Conservation (phyloP, 1,140 invertebrate genomes). For the Rhagoletis zephyria region DNA sequence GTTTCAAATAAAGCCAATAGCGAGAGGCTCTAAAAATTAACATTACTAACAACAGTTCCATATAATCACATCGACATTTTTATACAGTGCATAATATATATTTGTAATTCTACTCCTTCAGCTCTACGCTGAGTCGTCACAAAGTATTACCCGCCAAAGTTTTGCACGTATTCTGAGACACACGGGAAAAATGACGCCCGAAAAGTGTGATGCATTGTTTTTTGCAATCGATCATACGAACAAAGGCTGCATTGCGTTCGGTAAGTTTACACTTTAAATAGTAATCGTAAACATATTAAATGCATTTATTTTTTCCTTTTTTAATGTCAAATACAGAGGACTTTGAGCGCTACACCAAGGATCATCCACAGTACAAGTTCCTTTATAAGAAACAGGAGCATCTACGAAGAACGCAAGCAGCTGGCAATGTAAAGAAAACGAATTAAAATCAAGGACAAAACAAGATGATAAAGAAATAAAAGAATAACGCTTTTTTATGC, state of each 20-base stretch:
- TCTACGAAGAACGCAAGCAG: constrained; percentile 46
- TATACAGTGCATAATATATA: not conserved
- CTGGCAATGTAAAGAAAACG: constrained; percentile 5
- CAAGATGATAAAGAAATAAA: not conserved
- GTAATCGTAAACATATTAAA: not conserved
- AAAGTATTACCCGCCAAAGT: constrained; percentile 63
- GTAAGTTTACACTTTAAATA: constrained; percentile 57
- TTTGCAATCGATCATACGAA: constrained; percentile 64
- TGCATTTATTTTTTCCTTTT: not conserved
- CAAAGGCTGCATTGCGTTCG: constrained; percentile 65
- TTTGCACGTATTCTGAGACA: constrained; percentile 65
- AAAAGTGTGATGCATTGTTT: constrained; percentile 65
- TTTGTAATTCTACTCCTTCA: constrained; percentile 44
- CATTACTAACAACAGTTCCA: too few species aligned
- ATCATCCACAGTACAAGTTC: constrained; percentile 53
- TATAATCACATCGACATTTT: too few species aligned
- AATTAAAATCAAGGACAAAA: not conserved
- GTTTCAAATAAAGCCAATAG: too few species aligned
- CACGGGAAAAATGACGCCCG: constrained; percentile 63
- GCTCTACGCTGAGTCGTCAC: constrained; percentile 65
- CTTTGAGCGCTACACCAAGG: constrained; percentile 51
- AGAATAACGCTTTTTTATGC: constrained; percentile 18
- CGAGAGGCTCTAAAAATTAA: too few species aligned
- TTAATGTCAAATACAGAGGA: constrained; percentile 52
- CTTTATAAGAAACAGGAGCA: constrained; percentile 56